Percentiles rank a stretch among this genome's conserved stretches.
Evolutionary conservation across 2,888 invertebrate genomes (phyloP).

Genomic region (Siphlonurus alternatus): DNA sequence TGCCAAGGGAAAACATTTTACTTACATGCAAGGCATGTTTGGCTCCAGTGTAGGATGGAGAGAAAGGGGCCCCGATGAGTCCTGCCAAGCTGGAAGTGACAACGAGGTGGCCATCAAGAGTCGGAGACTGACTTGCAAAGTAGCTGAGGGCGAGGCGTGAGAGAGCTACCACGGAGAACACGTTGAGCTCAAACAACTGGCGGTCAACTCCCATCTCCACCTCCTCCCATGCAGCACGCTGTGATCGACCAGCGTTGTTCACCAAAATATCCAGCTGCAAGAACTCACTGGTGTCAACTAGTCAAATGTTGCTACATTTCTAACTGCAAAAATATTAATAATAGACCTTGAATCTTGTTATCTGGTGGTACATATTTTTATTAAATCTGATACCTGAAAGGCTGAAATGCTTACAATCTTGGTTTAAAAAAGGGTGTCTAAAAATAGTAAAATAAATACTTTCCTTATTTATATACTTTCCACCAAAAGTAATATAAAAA

Average conservation of each 20-base stretch:
- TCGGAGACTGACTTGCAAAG: constrained; percentile 30
- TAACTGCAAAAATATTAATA: neutral
- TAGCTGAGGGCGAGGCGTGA: constrained; percentile 49
- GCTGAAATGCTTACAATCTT: no score
- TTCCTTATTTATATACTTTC: neutral
- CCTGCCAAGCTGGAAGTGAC: constrained; percentile 61
- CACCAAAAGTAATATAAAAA: no score
- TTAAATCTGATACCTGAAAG: no score
- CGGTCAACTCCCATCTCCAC: constrained; percentile 53
- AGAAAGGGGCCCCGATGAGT: constrained; percentile 44
- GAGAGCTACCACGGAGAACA: constrained; percentile 51
- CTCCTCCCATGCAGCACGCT: constrained; percentile 52
- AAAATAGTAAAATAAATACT: no score
- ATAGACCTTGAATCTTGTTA: no score
- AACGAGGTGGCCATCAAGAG: constrained; percentile 46
- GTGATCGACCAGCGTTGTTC: constrained; percentile 67
- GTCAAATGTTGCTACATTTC: constrained; percentile 4
- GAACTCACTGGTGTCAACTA: constrained; percentile 9
- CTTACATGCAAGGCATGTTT: constrained; percentile 62
- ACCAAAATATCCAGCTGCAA: constrained; percentile 52
- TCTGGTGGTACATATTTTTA: neutral
- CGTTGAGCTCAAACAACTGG: constrained; percentile 59
- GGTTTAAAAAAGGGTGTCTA: constrained; percentile 1
- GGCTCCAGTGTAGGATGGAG: constrained; percentile 50
- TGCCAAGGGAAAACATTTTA: no score